Base-by-base conservation (phyloP, 2,797 vertebrate genomes). In the Channa striata region DNA sequence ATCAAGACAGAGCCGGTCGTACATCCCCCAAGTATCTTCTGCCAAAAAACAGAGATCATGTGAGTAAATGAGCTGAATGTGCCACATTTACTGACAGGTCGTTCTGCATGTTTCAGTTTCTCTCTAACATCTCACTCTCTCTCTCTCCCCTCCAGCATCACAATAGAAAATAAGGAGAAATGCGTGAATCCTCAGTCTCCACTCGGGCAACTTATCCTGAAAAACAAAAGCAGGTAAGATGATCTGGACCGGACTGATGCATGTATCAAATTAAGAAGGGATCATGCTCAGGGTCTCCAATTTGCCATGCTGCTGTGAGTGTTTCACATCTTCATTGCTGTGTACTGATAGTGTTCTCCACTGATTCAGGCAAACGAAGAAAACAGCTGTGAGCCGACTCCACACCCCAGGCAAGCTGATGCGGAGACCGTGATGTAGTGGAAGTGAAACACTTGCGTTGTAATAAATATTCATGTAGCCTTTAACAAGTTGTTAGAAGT, bases 31-130 rank as follows among this genome's bases (percentile, higher is more conserved):
- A 73, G 58, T 10, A 16, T 14, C 77, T 80, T 77, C 73, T 80
- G 77, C 42, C 44, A 44, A 33, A 16, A 10, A 0, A 37, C 13
- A 6, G 77, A 83, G 3, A 83, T 80, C 1, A 83, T 77, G 81
- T 80, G 58, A 79, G 81, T 70, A 20, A 12, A 33, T 19, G 11
- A 59, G 37, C 36, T 33, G 3, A 30, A 7, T 36, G 11, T 34
- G 48, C 0, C 1, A 23, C 14, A n/a, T 23, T n/a, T 5, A 23
- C 5, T 17, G 11, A 23, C 16, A 20, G 2, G n/a, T 10, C 48
- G 11, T 13, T 10, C 21, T 57, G 19, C 33, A 20, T n/a, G 25
- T n/a, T 33, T 39, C 52, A 20, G 16, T 25, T 40, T 16, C 33
- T 20, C 11, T 2, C 51, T 72, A 16, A 66, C 53, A 25, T 17